A percentile compares a stretch with the other conserved stretches of the same genome.
Conservation (phyloP, 2,797 vertebrate genomes). For the Gadopsis marmoratus region DNA sequence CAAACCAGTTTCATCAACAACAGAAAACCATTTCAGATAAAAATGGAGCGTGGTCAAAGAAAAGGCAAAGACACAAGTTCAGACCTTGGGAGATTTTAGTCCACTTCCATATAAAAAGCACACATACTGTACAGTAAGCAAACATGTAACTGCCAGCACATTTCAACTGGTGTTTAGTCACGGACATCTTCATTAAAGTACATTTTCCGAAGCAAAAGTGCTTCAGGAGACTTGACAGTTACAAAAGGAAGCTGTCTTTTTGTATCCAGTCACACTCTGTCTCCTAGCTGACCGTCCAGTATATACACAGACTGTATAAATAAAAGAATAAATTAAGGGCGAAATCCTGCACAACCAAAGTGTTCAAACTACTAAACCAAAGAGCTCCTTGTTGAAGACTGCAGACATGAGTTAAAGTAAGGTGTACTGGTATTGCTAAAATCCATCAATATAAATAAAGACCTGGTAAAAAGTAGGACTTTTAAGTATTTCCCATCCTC, state of each 20-base stretch:
- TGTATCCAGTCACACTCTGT: slow-evolving; percentile 38
- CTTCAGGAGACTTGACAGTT: slow-evolving; percentile 15
- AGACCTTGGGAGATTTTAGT: slow-evolving; percentile 51
- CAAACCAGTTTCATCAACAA: neutral
- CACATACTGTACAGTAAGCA: slow-evolving; percentile 64
- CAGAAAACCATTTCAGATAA: neutral
- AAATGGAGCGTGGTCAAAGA: neutral
- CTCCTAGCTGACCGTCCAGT: slow-evolving; percentile 42
- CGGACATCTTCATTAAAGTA: slow-evolving; percentile 40
- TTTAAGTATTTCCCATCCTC: slow-evolving; percentile 39
- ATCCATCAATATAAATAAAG: slow-evolving; percentile 54
- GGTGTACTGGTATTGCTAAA: slow-evolving; percentile 22
- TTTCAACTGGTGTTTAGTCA: slow-evolving; percentile 42
- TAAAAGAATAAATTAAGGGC: slow-evolving; percentile 75
- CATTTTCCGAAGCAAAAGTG: slow-evolving; percentile 33
- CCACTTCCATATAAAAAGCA: slow-evolving; percentile 69
- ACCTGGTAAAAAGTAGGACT: slow-evolving; percentile 29
- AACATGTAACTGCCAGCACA: slow-evolving; percentile 57
- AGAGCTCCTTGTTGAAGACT: slow-evolving; percentile 19
- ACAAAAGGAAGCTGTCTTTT: slow-evolving; percentile 42
- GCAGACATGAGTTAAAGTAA: slow-evolving; percentile 24
- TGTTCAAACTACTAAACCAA: slow-evolving; percentile 37
- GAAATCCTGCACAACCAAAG: slow-evolving; percentile 53
- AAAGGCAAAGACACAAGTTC: slow-evolving; percentile 16
- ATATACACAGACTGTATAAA: slow-evolving; percentile 68